A percentile compares a stretch with the other conserved stretches of the same genome.
phyloP scores from a whole-genome alignment of 1,140 invertebrate species.

The Brachionus angularis region DNA sequence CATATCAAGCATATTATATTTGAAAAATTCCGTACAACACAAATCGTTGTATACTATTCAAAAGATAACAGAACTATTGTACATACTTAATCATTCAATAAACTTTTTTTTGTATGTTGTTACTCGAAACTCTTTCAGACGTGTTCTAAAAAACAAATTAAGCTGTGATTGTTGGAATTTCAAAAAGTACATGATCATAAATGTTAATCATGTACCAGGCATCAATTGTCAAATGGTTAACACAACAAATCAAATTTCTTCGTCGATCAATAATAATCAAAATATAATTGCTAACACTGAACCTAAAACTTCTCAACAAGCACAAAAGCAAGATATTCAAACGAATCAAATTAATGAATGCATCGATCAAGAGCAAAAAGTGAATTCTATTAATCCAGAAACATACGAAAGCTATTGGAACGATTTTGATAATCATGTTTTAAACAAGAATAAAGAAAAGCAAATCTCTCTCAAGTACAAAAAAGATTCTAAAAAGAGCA shows the following conservation, averaged over 20 bases:
- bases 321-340: too few species aligned
- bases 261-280: too few species aligned
- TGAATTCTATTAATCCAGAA: slow-evolving; percentile 20
- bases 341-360: too few species aligned
- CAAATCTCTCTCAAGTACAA: not conserved
- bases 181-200: not conserved
- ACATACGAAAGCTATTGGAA: slow-evolving; percentile 35
- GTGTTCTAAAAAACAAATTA: slow-evolving; percentile 31
- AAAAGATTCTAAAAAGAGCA: not conserved
- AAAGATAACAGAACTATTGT: slow-evolving; percentile 35
- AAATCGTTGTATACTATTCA: not conserved
- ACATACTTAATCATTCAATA: slow-evolving; percentile 36
- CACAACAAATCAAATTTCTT: too few species aligned
- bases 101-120: slow-evolving; percentile 41
- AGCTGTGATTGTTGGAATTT: slow-evolving; percentile 9
- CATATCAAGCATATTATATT: slow-evolving; percentile 14
- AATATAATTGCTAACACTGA: too few species aligned
- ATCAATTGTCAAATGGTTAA: too few species aligned
- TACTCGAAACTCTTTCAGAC: slow-evolving; percentile 8
- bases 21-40: not conserved
- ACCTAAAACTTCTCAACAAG: too few species aligned
- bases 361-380: not conserved
- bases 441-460: not conserved
- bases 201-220: too few species aligned
- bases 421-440: too few species aligned